phyloP scores from a whole-genome alignment of 2,113 vertebrate species.

The Microtus pennsylvanicus region DNA sequence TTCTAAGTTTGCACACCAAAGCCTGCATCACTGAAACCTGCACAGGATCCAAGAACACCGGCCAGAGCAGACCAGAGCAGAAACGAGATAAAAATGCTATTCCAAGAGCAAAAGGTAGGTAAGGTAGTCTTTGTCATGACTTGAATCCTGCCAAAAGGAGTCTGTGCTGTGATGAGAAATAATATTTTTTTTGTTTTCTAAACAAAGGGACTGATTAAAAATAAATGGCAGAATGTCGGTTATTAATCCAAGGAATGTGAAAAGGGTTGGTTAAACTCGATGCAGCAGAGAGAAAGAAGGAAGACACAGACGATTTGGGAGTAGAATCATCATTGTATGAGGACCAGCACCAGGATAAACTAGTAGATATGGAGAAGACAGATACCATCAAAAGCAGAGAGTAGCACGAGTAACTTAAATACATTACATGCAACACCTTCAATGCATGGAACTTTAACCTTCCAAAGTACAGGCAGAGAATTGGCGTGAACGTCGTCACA shows the following conservation, averaged over 20 bases:
- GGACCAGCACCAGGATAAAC: not conserved
- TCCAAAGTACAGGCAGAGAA: conserved; percentile 56
- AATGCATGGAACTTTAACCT: not conserved
- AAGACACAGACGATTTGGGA: conserved; percentile 33
- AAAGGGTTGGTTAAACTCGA: not conserved
- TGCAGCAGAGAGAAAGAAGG: not conserved
- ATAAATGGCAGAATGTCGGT: not conserved
- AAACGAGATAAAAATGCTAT: not conserved
- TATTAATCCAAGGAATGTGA: not conserved
- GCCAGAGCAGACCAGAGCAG: not conserved
- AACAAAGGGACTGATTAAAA: not conserved
- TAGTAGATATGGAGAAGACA: not conserved
- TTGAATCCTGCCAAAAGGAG: not conserved
- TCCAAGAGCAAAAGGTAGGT: not conserved
- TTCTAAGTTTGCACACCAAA: not conserved
- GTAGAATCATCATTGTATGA: not conserved
- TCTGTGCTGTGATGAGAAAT: not conserved
- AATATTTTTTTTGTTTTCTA: conserved; percentile 18
- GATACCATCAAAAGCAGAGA: not conserved
- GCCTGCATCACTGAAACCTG: not conserved
- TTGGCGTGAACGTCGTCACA: not conserved
- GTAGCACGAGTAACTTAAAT: not conserved
- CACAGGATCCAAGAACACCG: not conserved
- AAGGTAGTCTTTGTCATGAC: not conserved
- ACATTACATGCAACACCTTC: not conserved